Evolutionary conservation across 2,113 vertebrate species (phyloP), one percentile per base, ranked within the genome.

Genomic region (Pitta sordida): DNA sequence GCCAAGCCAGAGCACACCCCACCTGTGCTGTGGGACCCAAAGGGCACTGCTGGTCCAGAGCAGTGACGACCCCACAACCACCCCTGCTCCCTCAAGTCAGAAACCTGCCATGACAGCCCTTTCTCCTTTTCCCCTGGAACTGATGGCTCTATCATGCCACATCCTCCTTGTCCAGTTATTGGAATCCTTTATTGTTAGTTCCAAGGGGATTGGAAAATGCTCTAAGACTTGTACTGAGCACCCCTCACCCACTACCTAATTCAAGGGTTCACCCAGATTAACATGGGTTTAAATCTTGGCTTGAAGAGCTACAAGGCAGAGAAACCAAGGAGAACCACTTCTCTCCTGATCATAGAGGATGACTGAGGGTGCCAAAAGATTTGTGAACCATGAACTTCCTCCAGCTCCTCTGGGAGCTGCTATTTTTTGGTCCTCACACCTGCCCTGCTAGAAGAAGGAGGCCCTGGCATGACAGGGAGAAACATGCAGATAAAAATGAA

Each of bases 221-320:
- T 46, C 49, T 26, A 58, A 34, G 34, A 62, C 21, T 64, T 27
- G n/a, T 17, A 49, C 30, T 67, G 44, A 76, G 32, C n/a, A 43
- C 52, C 60, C 10, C 12, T 53, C 22, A 78, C 15, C 65, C 46
- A 46, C 15, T 13, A 30, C 11, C 34, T 39, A 3, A 46, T 79
- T 79, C 23, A 51, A 27, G 14, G 14, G 4, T 1, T 62, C 68
- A 73, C 37, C 6, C 44, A 71, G 37, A 69, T 41, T 52, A 51
- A 83, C 22, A 22, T 0, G 1, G 32, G 12, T 1, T 0, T 39
- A 37, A 64, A 73, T 43, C 48, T 52, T 19, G 15, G 23, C 52
- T 55, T 27, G 27, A 59, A 69, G 15, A 13, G 7, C 43, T 32
- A 51, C 7, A 30, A 82, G 34, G 55, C 49, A 75, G 36, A 83